A percentile compares a stretch with the other conserved stretches of the same genome.
Conservation (phyloP, 2,888 invertebrate species). For the Cheilosia scutellata region DNA sequence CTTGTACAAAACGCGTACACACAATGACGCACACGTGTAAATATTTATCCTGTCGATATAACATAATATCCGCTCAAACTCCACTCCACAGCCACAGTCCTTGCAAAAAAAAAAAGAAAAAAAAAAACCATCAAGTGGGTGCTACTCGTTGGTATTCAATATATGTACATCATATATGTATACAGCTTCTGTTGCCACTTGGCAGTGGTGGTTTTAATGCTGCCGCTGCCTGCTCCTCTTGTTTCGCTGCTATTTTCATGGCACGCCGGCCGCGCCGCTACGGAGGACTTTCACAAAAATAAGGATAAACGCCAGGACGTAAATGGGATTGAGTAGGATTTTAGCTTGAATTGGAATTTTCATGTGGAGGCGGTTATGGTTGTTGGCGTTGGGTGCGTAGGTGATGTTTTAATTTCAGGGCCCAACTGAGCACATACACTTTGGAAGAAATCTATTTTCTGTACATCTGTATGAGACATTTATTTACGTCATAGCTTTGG, state of each 20-base stretch:
- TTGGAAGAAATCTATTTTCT: neutral
- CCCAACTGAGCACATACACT: conserved; percentile 7
- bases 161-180: too few species aligned
- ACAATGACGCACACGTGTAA: neutral
- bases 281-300: conserved; percentile 5
- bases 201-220: conserved; percentile 1
- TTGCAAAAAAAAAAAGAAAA: too few species aligned
- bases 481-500: too few species aligned
- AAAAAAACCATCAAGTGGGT: neutral
- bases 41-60: neutral
- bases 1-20: neutral
- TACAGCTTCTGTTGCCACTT: neutral
- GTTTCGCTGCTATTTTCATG: conserved; percentile 39
- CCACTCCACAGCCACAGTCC: neutral
- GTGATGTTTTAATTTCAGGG: conserved; percentile 45
- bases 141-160: neutral
- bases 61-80: neutral
- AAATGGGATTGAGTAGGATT: conserved; percentile 42
- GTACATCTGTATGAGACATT: neutral
- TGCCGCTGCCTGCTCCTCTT: neutral
- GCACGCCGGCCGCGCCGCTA: neutral
- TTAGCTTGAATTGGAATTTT: conserved; percentile 34
- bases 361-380: conserved; percentile 13
- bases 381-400: conserved; percentile 6
- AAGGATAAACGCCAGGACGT: conserved; percentile 41